A percentile compares a stretch with the other conserved stretches of the same genome.
These are phyloP conservation scores for Holothuria leucospilota DNA, from an alignment of 53 echinoderm and acorn worm genomes.

Conservation along the genomic window DNA sequence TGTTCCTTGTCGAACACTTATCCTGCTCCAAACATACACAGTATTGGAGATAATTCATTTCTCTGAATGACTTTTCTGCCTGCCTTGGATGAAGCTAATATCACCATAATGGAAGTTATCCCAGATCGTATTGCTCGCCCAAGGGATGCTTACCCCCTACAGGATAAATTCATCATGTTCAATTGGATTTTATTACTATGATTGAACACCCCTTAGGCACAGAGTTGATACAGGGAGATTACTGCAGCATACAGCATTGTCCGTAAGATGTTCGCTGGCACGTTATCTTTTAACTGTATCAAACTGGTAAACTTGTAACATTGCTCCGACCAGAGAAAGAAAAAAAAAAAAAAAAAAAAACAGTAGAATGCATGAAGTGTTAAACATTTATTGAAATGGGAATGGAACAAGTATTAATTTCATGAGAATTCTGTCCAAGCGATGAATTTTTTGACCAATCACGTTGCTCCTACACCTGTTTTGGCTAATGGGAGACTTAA, in stretches of 20 bases:
- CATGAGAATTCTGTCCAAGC: conserved; percentile 22
- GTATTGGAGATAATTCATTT: conserved; percentile 35
- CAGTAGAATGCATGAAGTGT: too few relatives aligned
- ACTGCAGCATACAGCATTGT: too few relatives aligned
- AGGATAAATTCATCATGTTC: conserved; percentile 38
- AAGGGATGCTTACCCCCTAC: conserved; percentile 18
- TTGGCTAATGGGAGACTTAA: too few relatives aligned
- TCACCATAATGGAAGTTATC: conserved; percentile 31
- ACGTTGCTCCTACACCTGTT: too few relatives aligned
- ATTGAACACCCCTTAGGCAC: conserved; percentile 14
- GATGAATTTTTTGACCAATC: neutral
- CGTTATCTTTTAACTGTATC: too few relatives aligned
- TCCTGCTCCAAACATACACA: conserved; percentile 30
- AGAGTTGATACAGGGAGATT: too few relatives aligned
- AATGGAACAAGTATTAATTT: conserved; percentile 20
- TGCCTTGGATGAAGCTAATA: conserved; percentile 31
- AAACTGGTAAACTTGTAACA: too few relatives aligned
- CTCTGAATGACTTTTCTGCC: conserved; percentile 14
- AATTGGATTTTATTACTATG: conserved; percentile 37
- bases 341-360: too few relatives aligned
- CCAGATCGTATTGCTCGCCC: conserved; percentile 28
- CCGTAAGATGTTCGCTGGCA: too few relatives aligned
- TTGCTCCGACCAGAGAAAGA: too few relatives aligned
- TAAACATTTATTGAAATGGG: conserved; percentile 35
- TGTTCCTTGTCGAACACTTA: conserved; percentile 10